Percentiles rank a stretch among this genome's conserved stretches.
These are phyloP conservation scores for Rhegmatorhina hoffmannsi DNA, from an alignment of 2,113 vertebrate genomes.

Conservation along the genomic window DNA sequence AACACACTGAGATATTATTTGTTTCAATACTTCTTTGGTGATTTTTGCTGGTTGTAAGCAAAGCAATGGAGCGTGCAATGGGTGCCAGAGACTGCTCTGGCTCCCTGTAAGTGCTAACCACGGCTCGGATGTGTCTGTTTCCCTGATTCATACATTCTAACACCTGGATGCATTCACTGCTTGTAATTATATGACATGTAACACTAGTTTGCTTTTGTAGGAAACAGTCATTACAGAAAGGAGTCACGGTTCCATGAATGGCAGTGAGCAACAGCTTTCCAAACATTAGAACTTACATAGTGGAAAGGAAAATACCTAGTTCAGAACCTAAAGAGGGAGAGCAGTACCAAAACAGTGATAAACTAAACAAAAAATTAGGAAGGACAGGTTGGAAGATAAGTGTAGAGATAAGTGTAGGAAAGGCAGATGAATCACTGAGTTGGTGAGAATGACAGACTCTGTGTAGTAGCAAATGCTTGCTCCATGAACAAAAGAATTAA, in stretches of 20 bases:
- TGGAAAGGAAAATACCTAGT: not conserved
- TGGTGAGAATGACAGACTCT: not conserved
- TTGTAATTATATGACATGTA: not conserved
- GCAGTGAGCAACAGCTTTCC: not conserved
- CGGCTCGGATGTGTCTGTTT: not conserved
- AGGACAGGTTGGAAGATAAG: not conserved
- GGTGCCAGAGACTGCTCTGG: not conserved
- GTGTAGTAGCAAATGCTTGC: constrained; percentile 1
- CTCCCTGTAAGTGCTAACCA: not conserved
- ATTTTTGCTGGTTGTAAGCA: not conserved
- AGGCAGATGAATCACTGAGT: constrained; percentile 7
- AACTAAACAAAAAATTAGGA: constrained; percentile 14
- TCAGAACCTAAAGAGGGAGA: not conserved
- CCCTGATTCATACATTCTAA: not conserved
- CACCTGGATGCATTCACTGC: not conserved
- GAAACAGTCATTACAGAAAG: not conserved
- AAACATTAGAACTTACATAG: not conserved
- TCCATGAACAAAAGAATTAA: constrained; percentile 3
- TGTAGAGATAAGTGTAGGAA: constrained; percentile 37
- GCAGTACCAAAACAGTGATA: not conserved
- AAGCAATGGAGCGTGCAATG: not conserved
- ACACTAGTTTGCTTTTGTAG: not conserved
- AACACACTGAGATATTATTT: not conserved
- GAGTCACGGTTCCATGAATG: not conserved
- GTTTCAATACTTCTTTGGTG: not conserved